phyloP scores from a whole-genome alignment of 2,797 vertebrate species.

The Pampus argenteus region DNA sequence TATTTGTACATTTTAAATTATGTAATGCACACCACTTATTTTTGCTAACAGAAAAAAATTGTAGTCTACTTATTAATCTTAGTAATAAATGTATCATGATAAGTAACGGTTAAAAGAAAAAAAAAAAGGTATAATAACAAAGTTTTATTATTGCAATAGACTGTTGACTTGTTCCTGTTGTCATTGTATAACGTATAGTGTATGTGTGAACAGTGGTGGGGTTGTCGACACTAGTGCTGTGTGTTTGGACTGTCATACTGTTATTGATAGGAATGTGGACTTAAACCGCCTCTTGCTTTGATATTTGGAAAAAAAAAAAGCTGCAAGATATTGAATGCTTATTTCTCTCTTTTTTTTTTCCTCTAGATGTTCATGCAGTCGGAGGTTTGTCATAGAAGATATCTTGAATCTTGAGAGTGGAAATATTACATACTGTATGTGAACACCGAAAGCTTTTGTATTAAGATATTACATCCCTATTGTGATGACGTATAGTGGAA shows the following conservation, averaged over 20 bases:
- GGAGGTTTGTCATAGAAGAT: conserved; percentile 31
- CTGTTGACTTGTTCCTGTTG: conserved; percentile 78
- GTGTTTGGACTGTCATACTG: conserved; percentile 78
- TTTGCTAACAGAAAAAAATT: conserved; percentile 82
- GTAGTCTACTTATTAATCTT: conserved; percentile 79
- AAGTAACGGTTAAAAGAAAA: conserved; percentile 68
- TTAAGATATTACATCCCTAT: conserved; percentile 17
- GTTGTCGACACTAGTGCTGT: conserved; percentile 66
- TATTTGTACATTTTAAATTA: conserved; percentile 85
- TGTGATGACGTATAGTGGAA: conserved; percentile 10
- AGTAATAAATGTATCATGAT: conserved; percentile 77
- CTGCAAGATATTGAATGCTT: conserved; percentile 50
- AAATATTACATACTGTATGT: conserved; percentile 6
- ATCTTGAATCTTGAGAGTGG: conserved; percentile 2
- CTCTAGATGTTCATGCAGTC: conserved; percentile 33
- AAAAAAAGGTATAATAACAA: conserved; percentile 69
- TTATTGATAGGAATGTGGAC: conserved; percentile 70
- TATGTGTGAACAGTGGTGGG: conserved; percentile 72
- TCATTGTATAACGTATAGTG: conserved; percentile 67
- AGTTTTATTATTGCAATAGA: conserved; percentile 81
- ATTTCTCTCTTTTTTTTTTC: conserved; percentile 34
- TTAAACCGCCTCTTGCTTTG: conserved; percentile 56
- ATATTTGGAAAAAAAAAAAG: conserved; percentile 44
- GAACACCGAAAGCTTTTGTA: conserved; percentile 19
- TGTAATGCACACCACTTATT: conserved; percentile 86